A percentile compares a stretch with the other conserved stretches of the same genome.
Evolutionary conservation across 2,797 vertebrate species (phyloP).

Genomic region (Urophycis tenuis): DNA sequence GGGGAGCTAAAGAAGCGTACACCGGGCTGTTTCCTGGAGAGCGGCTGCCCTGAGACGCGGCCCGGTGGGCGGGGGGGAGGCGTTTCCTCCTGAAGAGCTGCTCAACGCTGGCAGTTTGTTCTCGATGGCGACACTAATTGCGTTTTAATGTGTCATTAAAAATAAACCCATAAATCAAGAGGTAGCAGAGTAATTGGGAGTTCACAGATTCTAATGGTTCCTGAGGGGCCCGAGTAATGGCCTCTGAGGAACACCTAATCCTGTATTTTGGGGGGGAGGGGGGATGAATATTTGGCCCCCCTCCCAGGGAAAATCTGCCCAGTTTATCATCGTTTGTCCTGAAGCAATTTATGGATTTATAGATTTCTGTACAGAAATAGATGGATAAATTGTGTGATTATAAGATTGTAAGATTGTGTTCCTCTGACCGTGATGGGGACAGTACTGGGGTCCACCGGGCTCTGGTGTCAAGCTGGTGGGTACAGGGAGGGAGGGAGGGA

Average conservation of each 20-base stretch:
- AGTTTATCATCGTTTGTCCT: too few relatives aligned
- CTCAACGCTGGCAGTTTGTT: slow-evolving; percentile 68
- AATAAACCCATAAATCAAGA: slow-evolving; percentile 74
- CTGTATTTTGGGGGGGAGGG: slow-evolving; percentile 47
- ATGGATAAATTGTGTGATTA: neutral
- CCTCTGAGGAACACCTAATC: slow-evolving; percentile 58
- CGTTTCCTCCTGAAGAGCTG: slow-evolving; percentile 55
- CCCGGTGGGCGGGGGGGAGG: slow-evolving; percentile 32
- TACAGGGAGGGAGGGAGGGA: too few relatives aligned
- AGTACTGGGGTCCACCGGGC: too few relatives aligned
- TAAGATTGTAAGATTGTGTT: too few relatives aligned
- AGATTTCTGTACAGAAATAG: neutral
- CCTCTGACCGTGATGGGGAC: too few relatives aligned
- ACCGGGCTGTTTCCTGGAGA: too few relatives aligned
- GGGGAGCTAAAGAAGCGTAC: too few relatives aligned
- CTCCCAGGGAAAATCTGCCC: too few relatives aligned
- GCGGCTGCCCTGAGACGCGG: too few relatives aligned
- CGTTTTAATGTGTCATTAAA: slow-evolving; percentile 77
- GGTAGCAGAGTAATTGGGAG: slow-evolving; percentile 62
- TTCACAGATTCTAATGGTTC: slow-evolving; percentile 63
- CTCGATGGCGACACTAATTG: slow-evolving; percentile 73
- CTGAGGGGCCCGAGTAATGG: slow-evolving; percentile 61
- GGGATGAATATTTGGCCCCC: slow-evolving; percentile 35
- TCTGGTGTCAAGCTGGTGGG: too few relatives aligned
- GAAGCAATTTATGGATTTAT: neutral